Evolutionary conservation across 2,888 invertebrate species (phyloP), one percentile per base, ranked within the genome.

Genomic region (Periphyllus acericola): DNA sequence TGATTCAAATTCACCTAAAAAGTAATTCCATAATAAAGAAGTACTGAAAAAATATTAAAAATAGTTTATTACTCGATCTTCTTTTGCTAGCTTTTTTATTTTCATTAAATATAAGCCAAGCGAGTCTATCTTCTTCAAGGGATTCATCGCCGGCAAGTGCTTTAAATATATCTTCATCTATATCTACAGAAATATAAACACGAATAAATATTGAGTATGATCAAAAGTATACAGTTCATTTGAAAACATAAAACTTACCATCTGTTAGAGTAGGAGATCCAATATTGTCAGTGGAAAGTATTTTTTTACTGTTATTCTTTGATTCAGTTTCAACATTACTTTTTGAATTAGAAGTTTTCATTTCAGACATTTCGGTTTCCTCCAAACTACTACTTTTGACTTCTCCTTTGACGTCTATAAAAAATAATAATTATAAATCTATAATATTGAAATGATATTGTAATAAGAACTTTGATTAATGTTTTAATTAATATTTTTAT

Each of bases 41-140:
- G 3, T 46, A 83, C 17, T 29, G 8, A 66, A 60, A 74, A 29
- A 60, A 29, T 60, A 17, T 36, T 46, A 21, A n/a, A 68, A 80
- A 34, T 55, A 29, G 66, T 60, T 55, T 8, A 60, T 72, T 87
- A 87, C 87, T 80, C 75, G 87, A 87, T 87, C 87, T 52, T 34
- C 80, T 74, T 81, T 87, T 87, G 66, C 87, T 87, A 66, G 87
- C 87, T 87, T 66, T 87, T 81, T 87, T 87, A 81, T 87, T 87
- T 9, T 87, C 87, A 66, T 87, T 87, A 29, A 87, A 87, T 32
- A 60, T 80, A 11, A 87, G 74, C 87, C 87, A 87, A n/a, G 87
- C 87, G 19, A 87, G 25, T 87, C 74, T 80, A 14, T 87, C 87
- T 81, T 87, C 87, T 75, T 87, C 87, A 0, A 87, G 87, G 9